phyloP scores from a whole-genome alignment of 1,140 invertebrate species.

The Listronotus bonariensis region DNA sequence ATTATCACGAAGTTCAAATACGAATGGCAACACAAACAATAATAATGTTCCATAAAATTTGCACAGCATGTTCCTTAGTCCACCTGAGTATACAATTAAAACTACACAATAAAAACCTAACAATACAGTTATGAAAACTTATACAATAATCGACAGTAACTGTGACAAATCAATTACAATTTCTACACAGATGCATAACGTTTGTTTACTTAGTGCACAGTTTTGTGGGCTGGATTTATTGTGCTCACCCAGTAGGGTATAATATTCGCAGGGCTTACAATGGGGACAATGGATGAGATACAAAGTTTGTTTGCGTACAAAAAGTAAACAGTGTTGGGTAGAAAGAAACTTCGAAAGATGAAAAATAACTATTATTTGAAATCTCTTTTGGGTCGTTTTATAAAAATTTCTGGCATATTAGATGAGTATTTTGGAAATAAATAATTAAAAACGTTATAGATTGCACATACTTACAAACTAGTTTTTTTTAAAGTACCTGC shows the following conservation, averaged over 20 bases:
- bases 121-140: conserved; percentile 11
- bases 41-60: not conserved
- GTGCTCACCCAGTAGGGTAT: conserved; percentile 5
- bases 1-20: no score
- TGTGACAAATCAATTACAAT: conserved; percentile 14
- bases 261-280: conserved; percentile 1
- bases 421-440: no score
- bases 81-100: conserved; percentile 2
- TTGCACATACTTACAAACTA: no score
- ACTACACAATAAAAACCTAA: no score
- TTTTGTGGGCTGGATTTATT: conserved; percentile 7
- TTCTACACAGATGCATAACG: conserved; percentile 4
- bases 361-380: no score
- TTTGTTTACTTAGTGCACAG: conserved; percentile 5
- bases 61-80: not conserved
- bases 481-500: no score
- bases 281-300: conserved; percentile 6
- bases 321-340: conserved; percentile 10
- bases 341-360: not conserved
- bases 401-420: no score
- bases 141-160: conserved; percentile 16
- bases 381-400: no score
- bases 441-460: no score
- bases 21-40: no score
- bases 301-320: conserved; percentile 12